phyloP scores from a whole-genome alignment of 2,797 vertebrate species.

The Tympanoctomys barrerae region DNA sequence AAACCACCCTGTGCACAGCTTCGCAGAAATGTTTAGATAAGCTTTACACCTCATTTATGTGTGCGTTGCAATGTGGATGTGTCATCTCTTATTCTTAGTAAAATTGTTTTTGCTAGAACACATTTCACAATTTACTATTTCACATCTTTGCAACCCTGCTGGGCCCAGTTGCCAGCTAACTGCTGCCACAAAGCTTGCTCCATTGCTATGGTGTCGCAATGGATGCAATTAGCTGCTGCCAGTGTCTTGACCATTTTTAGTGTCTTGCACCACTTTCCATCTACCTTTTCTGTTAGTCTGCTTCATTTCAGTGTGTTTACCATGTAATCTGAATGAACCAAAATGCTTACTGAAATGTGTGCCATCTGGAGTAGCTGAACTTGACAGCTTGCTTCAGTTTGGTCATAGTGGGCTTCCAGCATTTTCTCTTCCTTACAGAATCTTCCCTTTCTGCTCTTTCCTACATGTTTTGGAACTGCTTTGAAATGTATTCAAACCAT shows the following conservation, averaged over 20 bases:
- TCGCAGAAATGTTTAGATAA: constrained; percentile 71
- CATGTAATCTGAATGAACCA: neutral
- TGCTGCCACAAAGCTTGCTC: constrained; percentile 56
- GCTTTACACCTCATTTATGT: constrained; percentile 27
- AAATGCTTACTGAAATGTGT: neutral
- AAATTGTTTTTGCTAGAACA: constrained; percentile 65
- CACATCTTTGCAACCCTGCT: constrained; percentile 7
- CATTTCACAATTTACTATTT: constrained; percentile 72
- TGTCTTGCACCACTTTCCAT: neutral
- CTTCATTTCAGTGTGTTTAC: constrained; percentile 1
- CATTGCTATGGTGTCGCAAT: constrained; percentile 42
- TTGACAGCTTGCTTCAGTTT: constrained; percentile 17
- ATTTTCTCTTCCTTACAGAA: constrained; percentile 64
- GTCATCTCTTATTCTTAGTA: constrained; percentile 64
- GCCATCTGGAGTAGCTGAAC: neutral
- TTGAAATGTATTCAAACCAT: constrained; percentile 66
- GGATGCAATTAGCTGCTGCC: constrained; percentile 28
- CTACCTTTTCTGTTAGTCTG: neutral
- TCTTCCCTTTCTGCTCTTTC: constrained; percentile 52
- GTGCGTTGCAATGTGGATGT: neutral
- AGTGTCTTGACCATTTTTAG: neutral
- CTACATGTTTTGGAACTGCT: constrained; percentile 62
- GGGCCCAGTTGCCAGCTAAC: neutral
- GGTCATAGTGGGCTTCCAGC: constrained; percentile 51
- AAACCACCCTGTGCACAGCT: neutral